These are phyloP conservation scores for Dendrolimus houi DNA, from an alignment of 2,888 invertebrate genomes.

Conservation along the genomic window DNA sequence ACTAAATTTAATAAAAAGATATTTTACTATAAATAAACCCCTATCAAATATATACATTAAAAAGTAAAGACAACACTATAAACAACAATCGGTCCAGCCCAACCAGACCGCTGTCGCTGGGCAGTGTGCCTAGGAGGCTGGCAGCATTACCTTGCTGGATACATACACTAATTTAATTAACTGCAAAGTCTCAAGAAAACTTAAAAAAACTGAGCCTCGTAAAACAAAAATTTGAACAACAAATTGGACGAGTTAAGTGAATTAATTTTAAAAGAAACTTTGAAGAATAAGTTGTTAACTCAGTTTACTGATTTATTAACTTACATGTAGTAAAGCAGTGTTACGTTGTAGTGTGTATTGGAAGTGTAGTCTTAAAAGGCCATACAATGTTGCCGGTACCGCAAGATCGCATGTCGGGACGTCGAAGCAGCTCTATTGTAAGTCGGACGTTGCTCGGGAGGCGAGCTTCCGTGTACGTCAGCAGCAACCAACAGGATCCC, in stretches of 20 bases:
- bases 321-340: neutral
- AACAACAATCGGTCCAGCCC: too few species aligned
- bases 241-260: neutral
- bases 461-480: slow-evolving; percentile 79
- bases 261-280: neutral
- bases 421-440: slow-evolving; percentile 81
- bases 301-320: neutral
- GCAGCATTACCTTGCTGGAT: too few species aligned
- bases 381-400: slow-evolving; percentile 68
- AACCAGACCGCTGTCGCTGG: too few species aligned
- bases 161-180: neutral
- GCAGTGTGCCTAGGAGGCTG: too few species aligned
- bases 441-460: slow-evolving; percentile 80
- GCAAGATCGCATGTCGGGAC: slow-evolving; percentile 75
- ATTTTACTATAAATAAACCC: too few species aligned
- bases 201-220: neutral
- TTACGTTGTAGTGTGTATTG: neutral
- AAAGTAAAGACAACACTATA: too few species aligned
- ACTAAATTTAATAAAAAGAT: too few species aligned
- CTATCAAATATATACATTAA: too few species aligned
- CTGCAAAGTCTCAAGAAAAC: neutral
- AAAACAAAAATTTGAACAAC: neutral
- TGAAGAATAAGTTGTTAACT: neutral
- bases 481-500: slow-evolving; percentile 78
- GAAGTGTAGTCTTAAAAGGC: neutral